A percentile compares a stretch with the other conserved stretches of the same genome.
Conservation (phyloP, 2,113 vertebrate species). For the Ctenomys sociabilis region DNA sequence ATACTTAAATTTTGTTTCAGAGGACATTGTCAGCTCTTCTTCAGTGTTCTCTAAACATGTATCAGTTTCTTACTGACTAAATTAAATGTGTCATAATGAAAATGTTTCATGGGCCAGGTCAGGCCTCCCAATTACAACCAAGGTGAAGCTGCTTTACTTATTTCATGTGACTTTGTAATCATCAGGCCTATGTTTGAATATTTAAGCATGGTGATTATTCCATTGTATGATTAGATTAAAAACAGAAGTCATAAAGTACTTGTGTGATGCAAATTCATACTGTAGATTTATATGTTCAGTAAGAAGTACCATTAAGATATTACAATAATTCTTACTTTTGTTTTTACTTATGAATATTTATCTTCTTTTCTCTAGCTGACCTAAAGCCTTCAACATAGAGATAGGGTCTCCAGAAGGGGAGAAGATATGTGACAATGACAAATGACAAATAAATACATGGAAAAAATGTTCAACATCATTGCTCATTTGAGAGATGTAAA, state of each 20-base stretch:
- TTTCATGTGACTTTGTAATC: conserved; percentile 43
- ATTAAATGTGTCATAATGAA: conserved; percentile 49
- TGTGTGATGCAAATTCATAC: not conserved
- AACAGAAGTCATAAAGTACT: conserved; percentile 9
- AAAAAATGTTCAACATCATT: too few species aligned
- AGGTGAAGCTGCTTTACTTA: conserved; percentile 29
- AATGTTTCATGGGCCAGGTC: not conserved
- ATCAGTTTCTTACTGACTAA: conserved; percentile 12
- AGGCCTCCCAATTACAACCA: conserved; percentile 9
- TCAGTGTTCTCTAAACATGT: not conserved
- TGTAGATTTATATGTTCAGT: conserved; percentile 15
- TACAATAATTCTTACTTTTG: conserved; percentile 49
- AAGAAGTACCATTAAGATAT: not conserved
- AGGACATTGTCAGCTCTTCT: not conserved
- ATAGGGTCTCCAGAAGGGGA: not conserved
- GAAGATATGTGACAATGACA: not conserved
- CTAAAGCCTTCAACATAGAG: not conserved
- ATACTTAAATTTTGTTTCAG: conserved; percentile 3
- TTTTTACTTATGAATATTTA: conserved; percentile 30
- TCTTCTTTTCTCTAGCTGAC: not conserved
- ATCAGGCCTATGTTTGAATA: conserved; percentile 30
- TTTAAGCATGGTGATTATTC: conserved; percentile 40
- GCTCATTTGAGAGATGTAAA: too few species aligned
- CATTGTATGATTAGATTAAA: conserved; percentile 56
- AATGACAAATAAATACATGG: too few species aligned